phyloP scores from a whole-genome alignment of 2,888 invertebrate genomes.

The Dryobota labecula region DNA sequence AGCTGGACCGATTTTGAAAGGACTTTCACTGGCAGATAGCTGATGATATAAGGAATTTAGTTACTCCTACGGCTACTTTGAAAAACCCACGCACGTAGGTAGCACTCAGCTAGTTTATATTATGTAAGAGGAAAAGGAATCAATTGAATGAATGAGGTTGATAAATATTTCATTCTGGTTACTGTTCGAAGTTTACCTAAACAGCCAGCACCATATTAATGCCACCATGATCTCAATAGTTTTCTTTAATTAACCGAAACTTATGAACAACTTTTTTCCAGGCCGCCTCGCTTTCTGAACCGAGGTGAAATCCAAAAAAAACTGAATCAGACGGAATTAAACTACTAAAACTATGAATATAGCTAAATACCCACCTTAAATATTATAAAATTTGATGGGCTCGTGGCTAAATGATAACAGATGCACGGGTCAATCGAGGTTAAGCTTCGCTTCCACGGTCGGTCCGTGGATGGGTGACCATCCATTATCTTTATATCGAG shows the following conservation, averaged over 20 bases:
- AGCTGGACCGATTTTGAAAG: too few relatives aligned
- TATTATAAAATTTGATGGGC: too few relatives aligned
- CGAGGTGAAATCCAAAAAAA: conserved; percentile 74
- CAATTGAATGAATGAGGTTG: background rate
- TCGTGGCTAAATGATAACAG: too few relatives aligned
- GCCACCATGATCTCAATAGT: conserved; percentile 58
- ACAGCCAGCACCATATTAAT: background rate
- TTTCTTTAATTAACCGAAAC: conserved; percentile 28
- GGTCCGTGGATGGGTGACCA: too few relatives aligned
- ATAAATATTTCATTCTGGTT: background rate
- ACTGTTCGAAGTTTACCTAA: conserved; percentile 11
- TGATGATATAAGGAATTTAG: too few relatives aligned
- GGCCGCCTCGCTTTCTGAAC: conserved; percentile 64
- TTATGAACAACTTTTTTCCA: conserved; percentile 52
- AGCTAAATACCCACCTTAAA: conserved; percentile 23
- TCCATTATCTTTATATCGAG: too few relatives aligned
- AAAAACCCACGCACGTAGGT: too few relatives aligned
- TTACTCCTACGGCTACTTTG: too few relatives aligned
- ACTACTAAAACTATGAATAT: conserved; percentile 70
- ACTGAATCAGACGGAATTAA: conserved; percentile 33
- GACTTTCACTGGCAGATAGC: too few relatives aligned
- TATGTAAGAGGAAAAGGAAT: background rate
- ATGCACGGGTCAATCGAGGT: too few relatives aligned
- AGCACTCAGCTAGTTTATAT: too few relatives aligned
- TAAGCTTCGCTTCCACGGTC: too few relatives aligned